A percentile compares a stretch with the other conserved stretches of the same genome.
Conservation (phyloP, 1,140 invertebrate species). For the Arion vulgaris region DNA sequence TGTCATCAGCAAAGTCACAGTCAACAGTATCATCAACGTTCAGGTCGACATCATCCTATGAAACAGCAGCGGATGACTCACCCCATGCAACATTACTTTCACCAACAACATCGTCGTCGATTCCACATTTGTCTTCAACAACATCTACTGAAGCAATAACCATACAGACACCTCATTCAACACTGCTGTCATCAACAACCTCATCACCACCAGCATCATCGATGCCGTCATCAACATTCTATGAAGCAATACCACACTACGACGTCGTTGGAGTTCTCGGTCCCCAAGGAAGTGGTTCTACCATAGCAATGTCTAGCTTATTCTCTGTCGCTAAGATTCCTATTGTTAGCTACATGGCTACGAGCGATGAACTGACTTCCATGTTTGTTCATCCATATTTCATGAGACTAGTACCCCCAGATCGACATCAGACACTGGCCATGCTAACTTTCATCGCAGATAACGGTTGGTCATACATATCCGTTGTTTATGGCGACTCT, state of each 20-base stretch:
- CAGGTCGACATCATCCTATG: too few relatives aligned
- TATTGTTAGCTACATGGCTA: conserved; percentile 7
- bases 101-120: too few relatives aligned
- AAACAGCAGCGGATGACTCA: too few relatives aligned
- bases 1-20: too few relatives aligned
- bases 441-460: conserved; percentile 18
- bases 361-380: conserved; percentile 14
- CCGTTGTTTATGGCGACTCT: neutral
- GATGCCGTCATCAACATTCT: neutral
- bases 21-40: too few relatives aligned
- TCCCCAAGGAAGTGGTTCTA: neutral
- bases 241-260: neutral
- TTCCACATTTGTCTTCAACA: too few relatives aligned
- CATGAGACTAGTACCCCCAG: conserved; percentile 16
- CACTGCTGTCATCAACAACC: too few relatives aligned
- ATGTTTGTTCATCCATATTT: conserved; percentile 3
- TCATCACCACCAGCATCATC: neutral
- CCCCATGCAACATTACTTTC: too few relatives aligned
- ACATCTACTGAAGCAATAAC: too few relatives aligned
- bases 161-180: too few relatives aligned
- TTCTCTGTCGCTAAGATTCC: neutral
- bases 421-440: neutral
- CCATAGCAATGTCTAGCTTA: neutral
- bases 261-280: neutral
- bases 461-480: neutral